A percentile compares a stretch with the other conserved stretches of the same genome.
phyloP scores from a whole-genome alignment of 23 tunicate genomes.

The Ascidia mentula region DNA sequence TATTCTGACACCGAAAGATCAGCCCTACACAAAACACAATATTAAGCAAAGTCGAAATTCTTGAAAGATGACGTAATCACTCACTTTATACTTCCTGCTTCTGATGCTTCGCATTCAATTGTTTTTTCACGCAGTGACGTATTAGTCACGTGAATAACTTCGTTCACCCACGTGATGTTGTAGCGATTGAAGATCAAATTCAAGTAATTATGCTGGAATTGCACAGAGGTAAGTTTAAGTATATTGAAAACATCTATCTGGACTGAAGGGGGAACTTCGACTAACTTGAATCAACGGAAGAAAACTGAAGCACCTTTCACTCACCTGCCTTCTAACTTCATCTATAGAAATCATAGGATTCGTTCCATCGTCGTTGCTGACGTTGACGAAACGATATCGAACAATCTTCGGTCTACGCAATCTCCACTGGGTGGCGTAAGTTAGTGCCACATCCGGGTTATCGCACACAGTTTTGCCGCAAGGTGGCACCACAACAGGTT shows the following conservation, averaged over 20 bases:
- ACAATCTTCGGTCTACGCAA: constrained; percentile 27
- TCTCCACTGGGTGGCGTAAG: constrained; percentile 19
- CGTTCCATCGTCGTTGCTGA: constrained; percentile 26
- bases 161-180: constrained; percentile 32
- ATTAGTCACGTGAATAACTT: constrained; percentile 18
- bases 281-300: too few species aligned
- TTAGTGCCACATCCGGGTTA: constrained; percentile 23
- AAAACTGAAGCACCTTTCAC: too few species aligned
- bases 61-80: neutral
- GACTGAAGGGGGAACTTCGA: too few species aligned
- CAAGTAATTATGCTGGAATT: constrained; percentile 8
- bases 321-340: constrained; percentile 9
- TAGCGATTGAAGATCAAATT: constrained; percentile 9
- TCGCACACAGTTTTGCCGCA: constrained; percentile 39
- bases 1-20: constrained; percentile 33
- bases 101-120: constrained; percentile 23
- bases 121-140: constrained; percentile 28
- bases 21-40: constrained; percentile 8
- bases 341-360: constrained; percentile 23
- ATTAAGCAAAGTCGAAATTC: neutral
- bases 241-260: too few species aligned
- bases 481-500: constrained; percentile 9
- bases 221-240: neutral
- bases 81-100: constrained; percentile 23
- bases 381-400: constrained; percentile 23